phyloP scores from a whole-genome alignment of 2,888 invertebrate genomes.

The Amiota communis region DNA sequence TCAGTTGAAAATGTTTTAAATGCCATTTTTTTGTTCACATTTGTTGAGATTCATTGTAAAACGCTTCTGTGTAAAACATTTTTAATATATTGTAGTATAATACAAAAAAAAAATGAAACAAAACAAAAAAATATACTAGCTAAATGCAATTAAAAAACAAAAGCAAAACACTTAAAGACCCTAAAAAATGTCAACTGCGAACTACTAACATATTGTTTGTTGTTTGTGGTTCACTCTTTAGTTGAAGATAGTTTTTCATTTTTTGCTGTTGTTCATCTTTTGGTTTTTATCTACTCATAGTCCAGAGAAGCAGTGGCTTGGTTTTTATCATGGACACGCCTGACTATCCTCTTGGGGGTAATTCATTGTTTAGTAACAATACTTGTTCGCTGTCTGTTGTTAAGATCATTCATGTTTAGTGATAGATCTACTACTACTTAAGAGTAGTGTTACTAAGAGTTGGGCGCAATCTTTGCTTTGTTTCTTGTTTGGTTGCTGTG shows the following conservation, averaged over 20 bases:
- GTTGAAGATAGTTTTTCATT: not conserved
- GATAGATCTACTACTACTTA: too few species aligned
- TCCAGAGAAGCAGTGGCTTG: too few species aligned
- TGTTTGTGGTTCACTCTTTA: constrained; percentile 33
- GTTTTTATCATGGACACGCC: too few species aligned
- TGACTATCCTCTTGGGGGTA: too few species aligned
- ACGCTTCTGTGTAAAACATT: constrained; percentile 67
- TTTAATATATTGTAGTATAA: constrained; percentile 65
- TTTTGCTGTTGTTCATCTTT: not conserved
- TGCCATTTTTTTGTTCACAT: constrained; percentile 32
- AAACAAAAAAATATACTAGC: constrained; percentile 44
- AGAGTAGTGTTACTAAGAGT: too few species aligned
- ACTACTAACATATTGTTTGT: constrained; percentile 42
- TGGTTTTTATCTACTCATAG: too few species aligned
- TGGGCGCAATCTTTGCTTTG: not conserved
- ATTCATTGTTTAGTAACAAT: too few species aligned
- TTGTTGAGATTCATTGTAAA: constrained; percentile 54
- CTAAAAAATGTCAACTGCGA: constrained; percentile 62
- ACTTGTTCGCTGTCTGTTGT: too few species aligned
- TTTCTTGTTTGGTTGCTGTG: constrained; percentile 36
- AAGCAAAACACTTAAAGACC: constrained; percentile 58
- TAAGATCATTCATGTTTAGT: too few species aligned
- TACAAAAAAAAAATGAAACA: constrained; percentile 57
- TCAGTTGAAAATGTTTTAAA: constrained; percentile 39
- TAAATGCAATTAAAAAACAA: constrained; percentile 59